These are phyloP conservation scores for Camponotus vicinus DNA, from an alignment of 1,140 invertebrate species.

Conservation along the genomic window DNA sequence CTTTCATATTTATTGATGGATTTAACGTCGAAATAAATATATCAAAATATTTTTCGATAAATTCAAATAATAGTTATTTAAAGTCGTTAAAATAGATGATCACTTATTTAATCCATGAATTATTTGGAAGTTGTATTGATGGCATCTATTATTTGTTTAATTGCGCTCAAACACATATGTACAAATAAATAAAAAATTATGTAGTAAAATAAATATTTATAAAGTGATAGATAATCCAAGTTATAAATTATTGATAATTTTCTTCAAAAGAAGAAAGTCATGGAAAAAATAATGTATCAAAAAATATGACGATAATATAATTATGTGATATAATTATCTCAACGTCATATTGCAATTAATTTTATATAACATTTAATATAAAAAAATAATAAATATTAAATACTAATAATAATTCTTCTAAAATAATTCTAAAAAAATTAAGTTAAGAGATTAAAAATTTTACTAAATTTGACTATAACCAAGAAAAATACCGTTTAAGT, in stretches of 20 bases:
- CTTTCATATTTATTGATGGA: background rate
- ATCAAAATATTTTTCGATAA: background rate
- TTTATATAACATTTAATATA: background rate
- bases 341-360: background rate
- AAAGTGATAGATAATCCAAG: background rate
- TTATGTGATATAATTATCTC: too few relatives aligned
- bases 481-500: background rate
- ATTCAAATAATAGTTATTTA: background rate
- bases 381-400: background rate
- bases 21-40: background rate
- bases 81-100: slow-evolving; percentile 2
- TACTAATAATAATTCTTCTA: background rate
- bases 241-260: background rate
- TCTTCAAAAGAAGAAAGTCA: background rate
- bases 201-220: background rate
- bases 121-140: background rate
- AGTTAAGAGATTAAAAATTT: background rate
- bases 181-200: background rate
- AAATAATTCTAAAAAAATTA: background rate
- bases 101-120: background rate
- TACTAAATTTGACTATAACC: too few relatives aligned
- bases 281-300: too few relatives aligned
- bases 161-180: background rate
- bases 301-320: too few relatives aligned
- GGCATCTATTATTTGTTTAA: background rate